phyloP scores from a whole-genome alignment of 35 echinoderm and acorn worm genomes.

The Amphiura filiformis region DNA sequence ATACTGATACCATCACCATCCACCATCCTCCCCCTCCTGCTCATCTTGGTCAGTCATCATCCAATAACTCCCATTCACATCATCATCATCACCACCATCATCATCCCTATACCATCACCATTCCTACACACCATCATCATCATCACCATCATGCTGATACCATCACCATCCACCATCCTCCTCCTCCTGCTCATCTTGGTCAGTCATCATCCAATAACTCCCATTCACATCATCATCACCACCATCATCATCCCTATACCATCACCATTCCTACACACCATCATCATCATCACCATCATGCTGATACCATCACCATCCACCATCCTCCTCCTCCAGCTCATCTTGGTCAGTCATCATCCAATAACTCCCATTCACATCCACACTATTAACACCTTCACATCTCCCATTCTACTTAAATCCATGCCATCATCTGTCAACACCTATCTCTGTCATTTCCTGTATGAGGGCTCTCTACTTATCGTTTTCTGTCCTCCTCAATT shows the following conservation, averaged over 20 bases:
- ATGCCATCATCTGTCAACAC: not conserved
- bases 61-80: not conserved
- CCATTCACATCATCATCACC: not conserved
- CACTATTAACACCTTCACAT: not conserved
- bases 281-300: not conserved
- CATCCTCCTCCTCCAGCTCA: not conserved
- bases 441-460: not conserved
- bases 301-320: not conserved
- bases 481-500: constrained; percentile 9
- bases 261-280: not conserved
- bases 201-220: not conserved
- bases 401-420: not conserved
- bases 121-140: too few relatives aligned
- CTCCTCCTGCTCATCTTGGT: not conserved
- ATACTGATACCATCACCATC: not conserved
- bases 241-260: not conserved
- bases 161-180: not conserved
- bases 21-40: not conserved
- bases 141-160: not conserved
- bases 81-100: not conserved
- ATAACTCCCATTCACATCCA: too few relatives aligned
- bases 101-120: too few relatives aligned
- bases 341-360: not conserved
- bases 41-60: not conserved
- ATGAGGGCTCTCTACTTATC: not conserved